Evolutionary conservation across 2,888 invertebrate genomes (phyloP).

Genomic region (Operophtera brumata): DNA sequence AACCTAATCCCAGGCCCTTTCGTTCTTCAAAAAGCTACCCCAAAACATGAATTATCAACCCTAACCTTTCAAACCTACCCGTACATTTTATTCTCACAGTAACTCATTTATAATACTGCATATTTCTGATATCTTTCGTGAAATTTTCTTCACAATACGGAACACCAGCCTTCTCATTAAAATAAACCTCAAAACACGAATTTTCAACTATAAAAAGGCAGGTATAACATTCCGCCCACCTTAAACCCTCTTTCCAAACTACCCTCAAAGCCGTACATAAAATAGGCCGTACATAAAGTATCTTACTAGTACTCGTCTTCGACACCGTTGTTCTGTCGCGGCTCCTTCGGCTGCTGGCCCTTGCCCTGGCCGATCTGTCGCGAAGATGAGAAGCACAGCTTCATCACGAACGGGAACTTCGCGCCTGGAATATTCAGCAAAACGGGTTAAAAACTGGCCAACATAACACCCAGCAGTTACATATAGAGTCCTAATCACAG

Average conservation of each 20-base stretch:
- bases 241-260: neutral
- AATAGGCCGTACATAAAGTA: neutral
- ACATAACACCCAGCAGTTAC: too few relatives aligned
- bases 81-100: too few relatives aligned
- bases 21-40: too few relatives aligned
- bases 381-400: conserved; percentile 96
- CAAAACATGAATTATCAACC: too few relatives aligned
- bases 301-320: conserved; percentile 76
- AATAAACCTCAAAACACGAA: neutral
- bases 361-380: conserved; percentile 76
- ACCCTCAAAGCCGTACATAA: neutral
- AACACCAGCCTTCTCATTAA: neutral
- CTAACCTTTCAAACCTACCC: neutral
- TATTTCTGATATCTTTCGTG: too few relatives aligned
- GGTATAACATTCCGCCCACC: too few relatives aligned
- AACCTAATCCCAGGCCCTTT: too few relatives aligned
- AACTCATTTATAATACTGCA: too few relatives aligned
- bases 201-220: conserved; percentile 1
- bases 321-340: conserved; percentile 65
- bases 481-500: too few relatives aligned
- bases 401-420: conserved; percentile 99
- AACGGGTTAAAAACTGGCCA: neutral
- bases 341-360: conserved; percentile 61
- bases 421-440: conserved; percentile 85
- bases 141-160: too few relatives aligned